These are phyloP conservation scores for Platyrinchus mystaceus DNA, from an alignment of 2,797 vertebrate genomes.

Conservation along the genomic window DNA sequence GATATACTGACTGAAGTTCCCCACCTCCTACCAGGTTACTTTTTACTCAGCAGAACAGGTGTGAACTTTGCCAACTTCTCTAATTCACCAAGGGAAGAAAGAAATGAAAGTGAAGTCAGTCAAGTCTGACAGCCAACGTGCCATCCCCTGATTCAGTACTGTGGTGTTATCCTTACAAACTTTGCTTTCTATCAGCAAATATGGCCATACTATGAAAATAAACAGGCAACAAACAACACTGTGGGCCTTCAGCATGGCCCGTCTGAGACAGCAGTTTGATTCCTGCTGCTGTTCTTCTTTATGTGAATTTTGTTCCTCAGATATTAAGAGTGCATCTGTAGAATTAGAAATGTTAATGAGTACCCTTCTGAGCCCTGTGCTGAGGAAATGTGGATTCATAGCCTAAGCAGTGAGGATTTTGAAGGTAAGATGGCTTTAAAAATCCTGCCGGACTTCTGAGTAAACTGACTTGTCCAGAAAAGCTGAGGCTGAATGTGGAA, in stretches of 20 bases:
- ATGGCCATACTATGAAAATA: neutral
- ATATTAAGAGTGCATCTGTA: neutral
- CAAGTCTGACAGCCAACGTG: neutral
- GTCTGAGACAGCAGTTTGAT: neutral
- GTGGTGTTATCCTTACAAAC: neutral
- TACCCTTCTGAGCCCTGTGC: neutral
- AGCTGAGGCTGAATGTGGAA: neutral
- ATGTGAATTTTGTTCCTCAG: neutral
- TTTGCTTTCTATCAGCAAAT: neutral
- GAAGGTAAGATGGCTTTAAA: neutral
- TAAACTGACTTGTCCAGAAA: neutral
- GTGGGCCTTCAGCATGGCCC: neutral
- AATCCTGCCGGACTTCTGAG: neutral
- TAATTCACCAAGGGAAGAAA: neutral
- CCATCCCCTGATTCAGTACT: neutral
- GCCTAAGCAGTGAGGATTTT: neutral
- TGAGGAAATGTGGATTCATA: neutral
- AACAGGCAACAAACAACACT: neutral
- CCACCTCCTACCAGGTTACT: neutral
- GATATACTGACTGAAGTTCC: fast-evolving
- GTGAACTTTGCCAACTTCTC: neutral
- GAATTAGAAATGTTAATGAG: neutral
- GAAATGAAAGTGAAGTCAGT: neutral
- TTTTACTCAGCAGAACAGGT: neutral
- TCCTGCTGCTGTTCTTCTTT: neutral